These are phyloP conservation scores for Diorhabda elongata DNA, from an alignment of 1,140 invertebrate species.

Conservation along the genomic window DNA sequence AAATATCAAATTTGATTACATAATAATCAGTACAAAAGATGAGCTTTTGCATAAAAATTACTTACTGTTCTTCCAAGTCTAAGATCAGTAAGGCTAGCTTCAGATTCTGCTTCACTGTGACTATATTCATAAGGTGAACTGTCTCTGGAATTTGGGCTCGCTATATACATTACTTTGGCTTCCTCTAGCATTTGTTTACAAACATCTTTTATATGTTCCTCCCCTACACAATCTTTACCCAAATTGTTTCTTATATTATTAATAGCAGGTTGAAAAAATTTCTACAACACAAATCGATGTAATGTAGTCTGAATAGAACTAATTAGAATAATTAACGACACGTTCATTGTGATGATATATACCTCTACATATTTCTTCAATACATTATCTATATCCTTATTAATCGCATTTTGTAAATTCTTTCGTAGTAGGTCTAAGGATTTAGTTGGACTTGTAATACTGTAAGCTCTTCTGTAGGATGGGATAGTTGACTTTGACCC, in stretches of 20 bases:
- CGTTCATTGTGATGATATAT: slow-evolving; percentile 7
- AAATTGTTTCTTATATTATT: slow-evolving; percentile 72
- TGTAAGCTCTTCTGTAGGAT: slow-evolving; percentile 43
- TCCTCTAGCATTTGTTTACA: slow-evolving; percentile 76
- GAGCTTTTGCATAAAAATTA: background rate
- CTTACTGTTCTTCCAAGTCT: slow-evolving; percentile 28
- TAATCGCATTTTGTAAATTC: slow-evolving; percentile 70
- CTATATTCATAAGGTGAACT: slow-evolving; percentile 52
- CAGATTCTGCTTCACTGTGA: slow-evolving; percentile 48
- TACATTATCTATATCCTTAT: slow-evolving; percentile 72
- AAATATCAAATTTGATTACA: too few species aligned
- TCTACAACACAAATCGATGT: slow-evolving; percentile 49
- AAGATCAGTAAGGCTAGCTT: slow-evolving; percentile 31
- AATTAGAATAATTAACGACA: too few species aligned
- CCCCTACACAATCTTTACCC: slow-evolving; percentile 66
- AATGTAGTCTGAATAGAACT: background rate
- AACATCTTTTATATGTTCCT: slow-evolving; percentile 69
- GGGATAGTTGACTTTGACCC: slow-evolving; percentile 51
- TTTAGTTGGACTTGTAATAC: slow-evolving; percentile 58
- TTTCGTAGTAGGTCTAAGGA: slow-evolving; percentile 69
- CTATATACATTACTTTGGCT: slow-evolving; percentile 65
- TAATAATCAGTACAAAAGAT: too few species aligned
- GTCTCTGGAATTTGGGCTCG: slow-evolving; percentile 41
- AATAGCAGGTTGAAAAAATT: slow-evolving; percentile 74
- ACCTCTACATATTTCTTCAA: slow-evolving; percentile 73